Conservation (phyloP, 2,797 vertebrate species). For the Synanceia verrucosa region DNA sequence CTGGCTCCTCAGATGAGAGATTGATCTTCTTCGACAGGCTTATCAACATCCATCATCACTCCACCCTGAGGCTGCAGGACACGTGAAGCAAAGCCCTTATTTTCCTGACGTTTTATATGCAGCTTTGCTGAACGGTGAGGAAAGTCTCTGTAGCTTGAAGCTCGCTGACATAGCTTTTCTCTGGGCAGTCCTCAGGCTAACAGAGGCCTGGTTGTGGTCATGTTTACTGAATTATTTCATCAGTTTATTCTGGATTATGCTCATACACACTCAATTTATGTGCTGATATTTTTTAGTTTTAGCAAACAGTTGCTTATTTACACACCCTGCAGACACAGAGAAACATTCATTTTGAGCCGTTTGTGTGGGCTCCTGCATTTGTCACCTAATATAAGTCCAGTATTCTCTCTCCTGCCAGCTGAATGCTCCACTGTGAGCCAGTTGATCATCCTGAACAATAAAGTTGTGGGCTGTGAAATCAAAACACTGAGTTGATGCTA, state of each 20-base stretch:
- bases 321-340: neutral
- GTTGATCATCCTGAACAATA: neutral
- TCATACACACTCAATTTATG: too few species aligned
- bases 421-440: neutral
- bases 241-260: neutral
- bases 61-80: conserved; percentile 2
- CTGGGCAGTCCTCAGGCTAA: neutral
- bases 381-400: neutral
- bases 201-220: neutral
- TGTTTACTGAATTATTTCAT: neutral
- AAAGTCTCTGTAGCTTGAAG: neutral
- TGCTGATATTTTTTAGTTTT: too few species aligned
- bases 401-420: neutral
- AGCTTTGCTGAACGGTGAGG: neutral
- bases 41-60: conserved; percentile 39
- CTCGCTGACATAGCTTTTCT: neutral
- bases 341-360: neutral
- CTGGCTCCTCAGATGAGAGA: neutral
- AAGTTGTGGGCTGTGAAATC: neutral
- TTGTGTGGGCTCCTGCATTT: neutral
- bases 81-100: conserved; percentile 4
- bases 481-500: neutral
- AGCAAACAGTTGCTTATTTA: neutral
- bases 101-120: neutral
- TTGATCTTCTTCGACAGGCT: conserved; percentile 25